phyloP scores from a whole-genome alignment of 1,140 invertebrate genomes.

The Pristionchus pacificus region DNA sequence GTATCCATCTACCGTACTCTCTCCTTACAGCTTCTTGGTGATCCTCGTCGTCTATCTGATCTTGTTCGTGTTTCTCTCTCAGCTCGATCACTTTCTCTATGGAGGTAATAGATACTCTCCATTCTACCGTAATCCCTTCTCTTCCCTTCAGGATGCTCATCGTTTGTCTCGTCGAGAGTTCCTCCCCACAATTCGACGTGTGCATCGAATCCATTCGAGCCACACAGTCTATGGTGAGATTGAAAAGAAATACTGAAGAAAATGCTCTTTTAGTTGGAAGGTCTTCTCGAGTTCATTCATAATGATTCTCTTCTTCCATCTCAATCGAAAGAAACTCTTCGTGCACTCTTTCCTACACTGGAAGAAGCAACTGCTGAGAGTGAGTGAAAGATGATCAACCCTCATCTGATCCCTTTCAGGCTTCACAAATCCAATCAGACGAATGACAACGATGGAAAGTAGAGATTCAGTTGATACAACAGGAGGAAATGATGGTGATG shows the following conservation, averaged over 20 bases:
- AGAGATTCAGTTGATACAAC: neutral
- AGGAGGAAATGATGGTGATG: neutral
- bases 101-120: conserved; percentile 5
- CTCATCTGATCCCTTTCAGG: neutral
- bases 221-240: conserved; percentile 6
- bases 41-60: conserved; percentile 6
- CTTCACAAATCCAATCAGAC: neutral
- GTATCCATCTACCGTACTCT: too few relatives aligned
- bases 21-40: neutral
- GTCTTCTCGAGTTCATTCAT: neutral
- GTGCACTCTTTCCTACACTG: neutral
- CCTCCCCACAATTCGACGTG: conserved; percentile 24
- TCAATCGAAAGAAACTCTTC: neutral
- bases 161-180: conserved; percentile 24
- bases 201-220: conserved; percentile 21
- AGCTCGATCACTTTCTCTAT: conserved; percentile 15
- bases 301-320: neutral
- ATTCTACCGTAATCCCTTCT: too few relatives aligned
- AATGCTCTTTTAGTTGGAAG: neutral
- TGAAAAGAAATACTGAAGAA: neutral
- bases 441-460: neutral
- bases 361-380: neutral
- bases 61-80: conserved; percentile 6
- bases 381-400: neutral
- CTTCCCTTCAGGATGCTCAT: conserved; percentile 34